Evolutionary conservation across 2,113 vertebrate genomes (phyloP).

Genomic region (Psittacara wagleri): DNA sequence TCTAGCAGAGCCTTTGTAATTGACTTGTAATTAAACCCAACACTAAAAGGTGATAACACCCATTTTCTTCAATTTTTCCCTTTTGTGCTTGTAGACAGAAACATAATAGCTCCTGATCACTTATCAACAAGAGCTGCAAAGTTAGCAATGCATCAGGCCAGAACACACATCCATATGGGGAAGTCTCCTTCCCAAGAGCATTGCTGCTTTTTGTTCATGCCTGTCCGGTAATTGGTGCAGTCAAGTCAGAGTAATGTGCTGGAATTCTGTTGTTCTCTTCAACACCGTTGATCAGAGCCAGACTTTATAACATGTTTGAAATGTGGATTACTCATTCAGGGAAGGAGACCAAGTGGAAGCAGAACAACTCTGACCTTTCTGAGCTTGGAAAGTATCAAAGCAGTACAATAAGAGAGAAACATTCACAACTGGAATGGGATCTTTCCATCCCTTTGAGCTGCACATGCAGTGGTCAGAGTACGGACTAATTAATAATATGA

Average conservation of each 20-base stretch:
- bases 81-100: neutral
- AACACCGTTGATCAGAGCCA: slow-evolving; percentile 55
- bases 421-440: neutral
- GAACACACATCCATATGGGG: neutral
- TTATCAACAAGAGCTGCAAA: slow-evolving; percentile 10
- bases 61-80: neutral
- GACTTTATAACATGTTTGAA: slow-evolving; percentile 42
- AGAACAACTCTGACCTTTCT: slow-evolving; percentile 48
- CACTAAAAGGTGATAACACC: neutral
- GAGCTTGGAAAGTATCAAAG: neutral
- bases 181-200: slow-evolving; percentile 34
- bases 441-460: neutral
- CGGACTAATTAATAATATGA: neutral
- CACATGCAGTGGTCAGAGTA: neutral
- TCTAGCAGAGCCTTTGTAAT: neutral
- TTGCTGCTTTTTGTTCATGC: slow-evolving; percentile 48
- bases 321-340: slow-evolving; percentile 57
- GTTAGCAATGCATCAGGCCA: neutral
- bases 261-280: slow-evolving; percentile 35
- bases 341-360: slow-evolving; percentile 53
- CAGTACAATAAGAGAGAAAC: neutral
- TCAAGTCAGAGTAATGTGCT: slow-evolving; percentile 45
- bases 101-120: neutral
- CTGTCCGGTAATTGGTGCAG: slow-evolving; percentile 36
- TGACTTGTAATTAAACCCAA: neutral